Evolutionary conservation across 2,797 vertebrate genomes (phyloP).

Genomic region (Poeciliopsis gracilis): DNA sequence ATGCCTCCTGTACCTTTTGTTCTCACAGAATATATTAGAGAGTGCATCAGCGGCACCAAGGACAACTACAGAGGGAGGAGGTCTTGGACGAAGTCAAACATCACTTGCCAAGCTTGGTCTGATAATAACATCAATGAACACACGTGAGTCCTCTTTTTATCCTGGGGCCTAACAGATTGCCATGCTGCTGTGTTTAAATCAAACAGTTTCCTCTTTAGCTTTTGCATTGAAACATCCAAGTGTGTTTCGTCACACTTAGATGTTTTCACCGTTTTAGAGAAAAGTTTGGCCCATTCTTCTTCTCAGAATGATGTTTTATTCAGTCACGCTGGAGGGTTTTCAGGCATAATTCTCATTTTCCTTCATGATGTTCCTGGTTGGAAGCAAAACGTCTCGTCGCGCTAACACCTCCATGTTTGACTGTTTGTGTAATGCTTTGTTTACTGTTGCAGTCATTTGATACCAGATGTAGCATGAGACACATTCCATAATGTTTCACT

Average conservation of each 20-base stretch:
- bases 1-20: constrained; percentile 30
- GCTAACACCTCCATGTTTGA: not conserved
- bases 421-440: not conserved
- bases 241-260: not conserved
- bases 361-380: not conserved
- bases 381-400: not conserved
- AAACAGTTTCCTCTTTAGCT: not conserved
- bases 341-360: not conserved
- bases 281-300: not conserved
- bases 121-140: constrained; percentile 96
- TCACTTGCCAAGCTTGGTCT: constrained; percentile 94
- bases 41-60: constrained; percentile 91
- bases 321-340: not conserved
- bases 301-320: not conserved
- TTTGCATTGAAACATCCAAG: not conserved
- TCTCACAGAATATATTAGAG: constrained; percentile 89
- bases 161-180: not conserved
- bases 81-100: constrained; percentile 91
- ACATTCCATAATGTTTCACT: not conserved
- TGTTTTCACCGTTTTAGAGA: not conserved
- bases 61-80: constrained; percentile 91
- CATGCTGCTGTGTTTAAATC: not conserved
- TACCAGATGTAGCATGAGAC: not conserved
- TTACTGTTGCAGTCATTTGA: not conserved
- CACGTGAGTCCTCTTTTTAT: constrained; percentile 83